Evolutionary conservation across 2,797 vertebrate genomes (phyloP).

Genomic region (Myotis myotis): DNA sequence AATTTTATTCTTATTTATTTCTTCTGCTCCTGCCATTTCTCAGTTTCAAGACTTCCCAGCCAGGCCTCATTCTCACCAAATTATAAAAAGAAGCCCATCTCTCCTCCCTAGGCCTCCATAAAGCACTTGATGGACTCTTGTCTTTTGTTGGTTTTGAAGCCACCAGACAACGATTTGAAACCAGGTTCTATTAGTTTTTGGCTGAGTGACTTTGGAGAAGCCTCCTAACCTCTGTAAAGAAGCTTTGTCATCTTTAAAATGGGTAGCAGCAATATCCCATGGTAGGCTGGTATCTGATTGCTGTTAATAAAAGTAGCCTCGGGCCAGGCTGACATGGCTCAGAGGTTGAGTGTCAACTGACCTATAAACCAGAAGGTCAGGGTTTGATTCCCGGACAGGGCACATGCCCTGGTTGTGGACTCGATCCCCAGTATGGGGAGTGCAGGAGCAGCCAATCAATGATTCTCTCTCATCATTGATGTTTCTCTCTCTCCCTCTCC

Average conservation of each 20-base stretch:
- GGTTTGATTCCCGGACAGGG: no score
- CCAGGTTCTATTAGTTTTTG: neutral
- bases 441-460: no score
- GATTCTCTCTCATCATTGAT: no score
- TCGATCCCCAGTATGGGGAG: no score
- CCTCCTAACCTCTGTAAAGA: neutral
- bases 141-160: neutral
- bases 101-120: neutral
- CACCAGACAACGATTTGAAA: neutral
- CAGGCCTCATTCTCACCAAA: neutral
- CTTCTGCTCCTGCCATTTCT: neutral
- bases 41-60: neutral
- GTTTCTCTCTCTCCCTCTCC: no score
- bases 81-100: neutral
- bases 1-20: neutral
- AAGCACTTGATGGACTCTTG: neutral
- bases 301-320: neutral
- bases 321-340: no score
- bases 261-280: neutral
- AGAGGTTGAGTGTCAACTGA: no score
- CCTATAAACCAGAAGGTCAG: no score
- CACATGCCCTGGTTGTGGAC: no score
- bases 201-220: neutral
- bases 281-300: neutral
- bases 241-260: neutral